Conservation (phyloP, 1,140 invertebrate species). For the Eupristina koningsbergeri region DNA sequence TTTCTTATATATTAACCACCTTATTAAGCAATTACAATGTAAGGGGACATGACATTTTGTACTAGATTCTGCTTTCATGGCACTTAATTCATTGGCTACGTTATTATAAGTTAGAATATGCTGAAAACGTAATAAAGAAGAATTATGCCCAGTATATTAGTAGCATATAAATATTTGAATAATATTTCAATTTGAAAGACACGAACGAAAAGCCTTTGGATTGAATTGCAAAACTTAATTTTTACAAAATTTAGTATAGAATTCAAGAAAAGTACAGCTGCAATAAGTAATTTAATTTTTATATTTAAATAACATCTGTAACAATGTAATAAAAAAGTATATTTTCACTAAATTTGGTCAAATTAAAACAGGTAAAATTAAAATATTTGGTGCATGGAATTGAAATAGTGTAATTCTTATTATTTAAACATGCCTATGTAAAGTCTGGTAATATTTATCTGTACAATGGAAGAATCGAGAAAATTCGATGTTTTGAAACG, state of each 20-base stretch:
- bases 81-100: conserved; percentile 55
- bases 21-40: neutral
- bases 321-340: too few species aligned
- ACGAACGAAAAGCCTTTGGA: neutral
- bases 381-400: too few species aligned
- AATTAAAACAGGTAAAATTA: too few species aligned
- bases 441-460: neutral
- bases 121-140: neutral
- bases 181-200: neutral
- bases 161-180: neutral
- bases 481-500: conserved; percentile 34
- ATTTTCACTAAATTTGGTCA: too few species aligned
- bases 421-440: neutral
- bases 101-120: neutral
- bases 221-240: neutral
- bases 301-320: too few species aligned
- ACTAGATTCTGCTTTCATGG: neutral
- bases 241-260: neutral
- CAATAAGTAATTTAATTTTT: neutral
- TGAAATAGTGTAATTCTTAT: too few species aligned
- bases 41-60: neutral
- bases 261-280: neutral
- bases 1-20: neutral
- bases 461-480: neutral
- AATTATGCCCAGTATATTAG: neutral